Evolutionary conservation across 2,113 vertebrate genomes (phyloP).

Genomic region (Noturus placidus): DNA sequence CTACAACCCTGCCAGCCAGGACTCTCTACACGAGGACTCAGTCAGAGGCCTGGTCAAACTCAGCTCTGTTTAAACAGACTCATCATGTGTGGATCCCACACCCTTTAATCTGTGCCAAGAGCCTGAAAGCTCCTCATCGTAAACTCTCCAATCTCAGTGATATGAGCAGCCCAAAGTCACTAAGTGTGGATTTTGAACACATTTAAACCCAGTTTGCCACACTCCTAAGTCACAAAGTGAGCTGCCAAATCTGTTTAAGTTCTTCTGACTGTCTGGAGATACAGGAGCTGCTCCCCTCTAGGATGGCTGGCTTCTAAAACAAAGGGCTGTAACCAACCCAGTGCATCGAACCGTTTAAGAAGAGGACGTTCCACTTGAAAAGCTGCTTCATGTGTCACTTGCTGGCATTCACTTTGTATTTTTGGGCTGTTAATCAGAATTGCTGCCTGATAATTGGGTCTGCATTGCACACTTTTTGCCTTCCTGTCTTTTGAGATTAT

Average conservation of each 20-base stretch:
- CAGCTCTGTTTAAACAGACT: constrained; percentile 86
- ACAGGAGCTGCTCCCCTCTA: neutral
- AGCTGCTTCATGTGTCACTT: constrained; percentile 65
- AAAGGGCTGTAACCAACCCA: constrained; percentile 29
- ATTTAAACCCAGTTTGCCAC: constrained; percentile 25
- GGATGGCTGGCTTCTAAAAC: neutral
- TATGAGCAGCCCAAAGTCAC: neutral
- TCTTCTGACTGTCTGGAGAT: constrained; percentile 53
- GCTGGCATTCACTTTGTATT: constrained; percentile 49
- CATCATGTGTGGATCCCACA: neutral
- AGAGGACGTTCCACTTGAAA: constrained; percentile 34
- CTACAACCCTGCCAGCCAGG: constrained; percentile 90
- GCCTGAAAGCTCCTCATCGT: constrained; percentile 32
- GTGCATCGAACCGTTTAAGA: neutral
- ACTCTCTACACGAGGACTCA: constrained; percentile 94
- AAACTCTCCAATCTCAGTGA: constrained; percentile 6
- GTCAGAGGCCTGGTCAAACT: constrained; percentile 95
- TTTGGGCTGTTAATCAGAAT: constrained; percentile 48
- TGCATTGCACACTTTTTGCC: constrained; percentile 57
- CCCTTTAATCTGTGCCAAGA: constrained; percentile 23
- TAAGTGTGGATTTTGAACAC: neutral
- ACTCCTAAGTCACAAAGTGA: constrained; percentile 38
- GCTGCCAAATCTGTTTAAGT: constrained; percentile 54
- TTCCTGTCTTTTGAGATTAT: constrained; percentile 62
- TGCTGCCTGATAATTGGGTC: constrained; percentile 60